phyloP scores from a whole-genome alignment of 2,888 invertebrate genomes.

The Ischnus inquisitorius region DNA sequence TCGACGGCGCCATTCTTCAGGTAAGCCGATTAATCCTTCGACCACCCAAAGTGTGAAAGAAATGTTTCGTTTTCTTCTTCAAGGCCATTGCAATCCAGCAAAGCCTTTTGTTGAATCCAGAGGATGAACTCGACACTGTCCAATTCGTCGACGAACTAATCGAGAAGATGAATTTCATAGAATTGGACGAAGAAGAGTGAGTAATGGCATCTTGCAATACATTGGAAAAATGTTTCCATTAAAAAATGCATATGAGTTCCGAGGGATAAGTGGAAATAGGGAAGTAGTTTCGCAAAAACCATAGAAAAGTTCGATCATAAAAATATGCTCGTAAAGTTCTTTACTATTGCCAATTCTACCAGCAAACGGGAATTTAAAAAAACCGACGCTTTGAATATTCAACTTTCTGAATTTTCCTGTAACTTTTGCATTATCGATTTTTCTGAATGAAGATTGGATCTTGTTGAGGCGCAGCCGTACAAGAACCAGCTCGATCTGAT shows the following conservation, averaged over 20 bases:
- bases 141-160: constrained; percentile 86
- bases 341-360: no score
- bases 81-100: constrained; percentile 88
- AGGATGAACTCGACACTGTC: constrained; percentile 85
- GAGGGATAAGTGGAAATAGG: constrained; percentile 1
- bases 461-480: constrained; percentile 86
- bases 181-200: constrained; percentile 85
- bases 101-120: constrained; percentile 85
- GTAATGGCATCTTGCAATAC: constrained; percentile 24
- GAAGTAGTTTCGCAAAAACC: no score
- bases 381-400: no score
- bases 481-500: constrained; percentile 87
- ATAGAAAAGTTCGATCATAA: no score
- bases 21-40: constrained; percentile 72
- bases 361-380: no score
- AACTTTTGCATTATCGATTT: constrained; percentile 1
- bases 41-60: no score
- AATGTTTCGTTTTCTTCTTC: constrained; percentile 66
- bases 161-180: constrained; percentile 86
- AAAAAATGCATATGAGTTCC: neutral
- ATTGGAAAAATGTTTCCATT: neutral
- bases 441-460: constrained; percentile 79
- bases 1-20: constrained; percentile 88
- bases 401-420: no score
- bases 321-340: no score